Evolutionary conservation across 1,140 invertebrate species (phyloP).

Genomic region (Trachymyrmex cornetzi): DNA sequence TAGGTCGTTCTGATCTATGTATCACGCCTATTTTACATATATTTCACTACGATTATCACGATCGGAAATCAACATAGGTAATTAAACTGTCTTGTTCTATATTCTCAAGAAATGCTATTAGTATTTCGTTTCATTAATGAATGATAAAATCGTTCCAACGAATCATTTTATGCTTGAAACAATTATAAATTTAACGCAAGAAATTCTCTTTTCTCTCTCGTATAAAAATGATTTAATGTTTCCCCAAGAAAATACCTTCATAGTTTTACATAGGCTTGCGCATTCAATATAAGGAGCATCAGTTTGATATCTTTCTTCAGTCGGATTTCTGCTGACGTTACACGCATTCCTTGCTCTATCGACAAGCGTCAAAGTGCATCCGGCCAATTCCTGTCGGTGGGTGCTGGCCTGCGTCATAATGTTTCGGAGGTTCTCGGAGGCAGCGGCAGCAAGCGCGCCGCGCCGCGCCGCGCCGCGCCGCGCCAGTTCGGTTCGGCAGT

Average conservation of each 20-base stretch:
- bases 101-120: not conserved
- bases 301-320: constrained; percentile 1
- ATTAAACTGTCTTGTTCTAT: constrained; percentile 15
- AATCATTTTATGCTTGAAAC: not conserved
- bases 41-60: constrained; percentile 40
- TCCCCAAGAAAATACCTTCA: not conserved
- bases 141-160: not conserved
- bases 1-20: constrained; percentile 37
- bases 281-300: not conserved
- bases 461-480: constrained; percentile 35
- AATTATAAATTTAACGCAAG: not conserved
- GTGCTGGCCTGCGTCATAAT: constrained; percentile 68
- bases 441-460: constrained; percentile 11
- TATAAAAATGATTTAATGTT: not conserved
- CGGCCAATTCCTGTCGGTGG: constrained; percentile 56
- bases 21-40: constrained; percentile 17
- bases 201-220: not conserved
- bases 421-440: constrained; percentile 66
- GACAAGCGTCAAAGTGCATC: constrained; percentile 70
- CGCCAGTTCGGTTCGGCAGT: constrained; percentile 76
- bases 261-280: not conserved
- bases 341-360: constrained; percentile 1
- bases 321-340: not conserved
- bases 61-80: not conserved
- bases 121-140: not conserved